Percentiles rank a stretch among this genome's conserved stretches.
Evolutionary conservation across 92 coral and sea anemone genomes (phyloP).

Genomic region (Epizoanthus scotinus): DNA sequence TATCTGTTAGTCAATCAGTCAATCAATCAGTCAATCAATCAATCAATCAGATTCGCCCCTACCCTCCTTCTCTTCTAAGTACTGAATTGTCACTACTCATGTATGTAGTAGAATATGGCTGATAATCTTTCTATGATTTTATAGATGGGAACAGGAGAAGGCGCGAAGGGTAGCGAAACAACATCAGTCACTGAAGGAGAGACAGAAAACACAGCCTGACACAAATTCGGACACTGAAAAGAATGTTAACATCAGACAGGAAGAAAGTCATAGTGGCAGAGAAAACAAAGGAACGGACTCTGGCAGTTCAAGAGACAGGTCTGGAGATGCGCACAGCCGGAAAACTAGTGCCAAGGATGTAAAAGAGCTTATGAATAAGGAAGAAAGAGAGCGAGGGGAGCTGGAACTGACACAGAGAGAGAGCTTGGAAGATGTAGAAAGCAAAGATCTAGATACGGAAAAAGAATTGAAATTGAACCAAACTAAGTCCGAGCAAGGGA

Average conservation of each 20-base stretch:
- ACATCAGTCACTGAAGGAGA: conserved; percentile 1
- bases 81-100: too few relatives aligned
- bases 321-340: conserved; percentile 25
- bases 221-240: conserved; percentile 18
- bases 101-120: too few relatives aligned
- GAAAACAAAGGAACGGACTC: conserved; percentile 33
- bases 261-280: conserved; percentile 12
- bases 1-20: too few relatives aligned
- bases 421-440: conserved; percentile 75
- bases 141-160: conserved; percentile 90
- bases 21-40: too few relatives aligned
- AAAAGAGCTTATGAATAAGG: conserved; percentile 30
- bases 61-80: too few relatives aligned
- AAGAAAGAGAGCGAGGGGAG: conserved; percentile 33
- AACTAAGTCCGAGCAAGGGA: conserved; percentile 25
- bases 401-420: conserved; percentile 32
- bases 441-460: conserved; percentile 79
- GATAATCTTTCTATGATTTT: too few relatives aligned
- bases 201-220: conserved; percentile 2
- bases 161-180: conserved; percentile 64
- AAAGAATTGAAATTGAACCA: conserved; percentile 31
- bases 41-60: too few relatives aligned
- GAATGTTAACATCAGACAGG: not conserved
- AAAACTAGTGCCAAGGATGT: conserved; percentile 31
- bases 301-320: conserved; percentile 31